These are phyloP conservation scores for Neolamprologus kungweensis DNA, from an alignment of 2,113 vertebrate genomes.

Conservation along the genomic window DNA sequence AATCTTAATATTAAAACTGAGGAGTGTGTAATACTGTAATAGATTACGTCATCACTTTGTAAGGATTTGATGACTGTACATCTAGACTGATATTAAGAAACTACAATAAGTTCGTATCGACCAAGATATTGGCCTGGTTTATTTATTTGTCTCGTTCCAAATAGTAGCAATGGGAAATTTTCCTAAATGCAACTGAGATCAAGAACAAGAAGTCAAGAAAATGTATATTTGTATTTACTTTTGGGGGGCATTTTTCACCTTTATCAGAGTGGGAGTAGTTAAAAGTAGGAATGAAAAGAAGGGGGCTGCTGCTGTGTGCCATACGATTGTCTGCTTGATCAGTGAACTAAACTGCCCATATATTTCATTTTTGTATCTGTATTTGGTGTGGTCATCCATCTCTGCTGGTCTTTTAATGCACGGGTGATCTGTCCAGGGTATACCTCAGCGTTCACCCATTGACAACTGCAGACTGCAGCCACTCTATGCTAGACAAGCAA, in stretches of 20 bases:
- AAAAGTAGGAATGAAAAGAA: neutral
- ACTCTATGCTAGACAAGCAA: neutral
- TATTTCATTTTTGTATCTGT: neutral
- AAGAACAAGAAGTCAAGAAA: neutral
- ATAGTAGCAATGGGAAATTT: neutral
- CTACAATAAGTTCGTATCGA: rapidly evolving
- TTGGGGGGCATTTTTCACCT: neutral
- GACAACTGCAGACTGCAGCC: neutral
- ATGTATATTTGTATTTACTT: neutral
- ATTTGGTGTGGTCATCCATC: neutral
- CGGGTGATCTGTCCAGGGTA: neutral
- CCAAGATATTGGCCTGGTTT: neutral
- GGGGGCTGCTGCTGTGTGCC: neutral
- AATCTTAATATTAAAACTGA: neutral
- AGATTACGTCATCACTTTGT: neutral
- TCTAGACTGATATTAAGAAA: neutral
- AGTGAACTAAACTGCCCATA: neutral
- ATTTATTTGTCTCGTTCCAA: neutral
- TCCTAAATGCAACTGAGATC: neutral
- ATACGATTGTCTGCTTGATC: neutral
- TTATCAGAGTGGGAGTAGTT: neutral
- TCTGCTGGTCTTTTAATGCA: neutral
- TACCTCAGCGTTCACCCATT: neutral
- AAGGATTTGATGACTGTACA: neutral
- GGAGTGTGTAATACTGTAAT: neutral